A percentile compares a stretch with the other conserved stretches of the same genome.
These are phyloP conservation scores for Sarcophaga variegata DNA, from an alignment of 2,888 invertebrate species.

Conservation along the genomic window DNA sequence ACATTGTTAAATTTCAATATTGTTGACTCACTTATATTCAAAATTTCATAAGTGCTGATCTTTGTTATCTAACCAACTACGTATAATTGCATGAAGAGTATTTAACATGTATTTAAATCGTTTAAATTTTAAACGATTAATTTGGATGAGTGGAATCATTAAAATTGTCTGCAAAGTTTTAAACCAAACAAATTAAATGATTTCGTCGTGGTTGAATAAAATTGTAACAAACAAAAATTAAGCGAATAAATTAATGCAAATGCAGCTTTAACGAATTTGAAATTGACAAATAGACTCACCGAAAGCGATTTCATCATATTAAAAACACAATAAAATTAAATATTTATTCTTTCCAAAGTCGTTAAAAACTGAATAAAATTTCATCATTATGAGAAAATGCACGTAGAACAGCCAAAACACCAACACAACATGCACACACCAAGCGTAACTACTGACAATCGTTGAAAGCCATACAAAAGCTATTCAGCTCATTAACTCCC, in stretches of 20 bases:
- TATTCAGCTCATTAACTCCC: constrained; percentile 16
- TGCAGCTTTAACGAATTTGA: constrained; percentile 1
- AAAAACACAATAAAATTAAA: background rate
- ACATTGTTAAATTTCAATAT: too few species aligned
- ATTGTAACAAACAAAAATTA: background rate
- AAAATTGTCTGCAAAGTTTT: constrained; percentile 38
- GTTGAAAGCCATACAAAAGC: background rate
- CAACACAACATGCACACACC: too few species aligned
- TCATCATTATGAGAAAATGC: background rate
- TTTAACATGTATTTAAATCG: background rate
- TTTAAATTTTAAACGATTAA: background rate
- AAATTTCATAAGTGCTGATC: too few species aligned
- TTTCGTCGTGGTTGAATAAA: background rate
- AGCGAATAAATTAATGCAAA: background rate
- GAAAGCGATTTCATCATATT: background rate
- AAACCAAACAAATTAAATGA: background rate
- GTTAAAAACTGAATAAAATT: background rate
- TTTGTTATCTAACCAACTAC: background rate
- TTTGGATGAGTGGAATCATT: background rate
- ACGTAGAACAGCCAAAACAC: background rate
- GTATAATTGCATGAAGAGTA: background rate
- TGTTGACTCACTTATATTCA: too few species aligned
- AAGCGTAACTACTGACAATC: too few species aligned
- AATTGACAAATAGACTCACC: background rate
- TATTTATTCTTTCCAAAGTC: background rate